phyloP scores from a whole-genome alignment of 2,888 invertebrate genomes.

The Gortyna flavago region DNA sequence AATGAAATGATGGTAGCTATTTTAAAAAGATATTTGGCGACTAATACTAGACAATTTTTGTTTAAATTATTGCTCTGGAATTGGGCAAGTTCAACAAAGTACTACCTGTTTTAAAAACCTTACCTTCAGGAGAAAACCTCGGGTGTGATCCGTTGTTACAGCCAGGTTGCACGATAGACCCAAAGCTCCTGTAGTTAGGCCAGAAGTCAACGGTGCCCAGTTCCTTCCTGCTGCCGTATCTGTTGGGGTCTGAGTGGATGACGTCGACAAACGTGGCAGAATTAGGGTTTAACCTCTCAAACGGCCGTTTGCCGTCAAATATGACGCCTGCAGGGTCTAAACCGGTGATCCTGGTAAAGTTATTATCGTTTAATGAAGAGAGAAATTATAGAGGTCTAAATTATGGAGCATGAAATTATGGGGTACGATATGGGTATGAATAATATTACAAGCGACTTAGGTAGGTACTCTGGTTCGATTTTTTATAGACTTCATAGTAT shows the following conservation, averaged over 20 bases:
- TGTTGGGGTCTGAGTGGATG: constrained; percentile 83
- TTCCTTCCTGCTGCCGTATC: constrained; percentile 76
- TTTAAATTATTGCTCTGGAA: neutral
- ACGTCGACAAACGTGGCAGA: constrained; percentile 80
- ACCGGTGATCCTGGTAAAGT: constrained; percentile 80
- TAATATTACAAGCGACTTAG: neutral
- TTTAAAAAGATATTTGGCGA: neutral
- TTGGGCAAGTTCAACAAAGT: neutral
- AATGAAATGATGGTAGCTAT: neutral
- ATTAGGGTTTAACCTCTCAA: constrained; percentile 71
- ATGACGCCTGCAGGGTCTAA: constrained; percentile 81
- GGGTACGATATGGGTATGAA: neutral
- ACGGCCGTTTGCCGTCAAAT: constrained; percentile 75
- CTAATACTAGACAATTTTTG: neutral
- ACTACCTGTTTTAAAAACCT: neutral
- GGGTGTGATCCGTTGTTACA: constrained; percentile 69
- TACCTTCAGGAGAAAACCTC: constrained; percentile 78
- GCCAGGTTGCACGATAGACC: constrained; percentile 80
- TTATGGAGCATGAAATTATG: neutral
- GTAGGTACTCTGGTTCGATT: neutral
- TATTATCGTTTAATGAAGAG: constrained; percentile 10
- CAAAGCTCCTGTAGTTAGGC: constrained; percentile 80
- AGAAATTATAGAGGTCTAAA: neutral
- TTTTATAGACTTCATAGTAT: neutral
- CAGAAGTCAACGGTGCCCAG: constrained; percentile 84